These are phyloP conservation scores for Ceratoteleas bidentatus DNA, from an alignment of 1,140 invertebrate genomes.

Conservation along the genomic window DNA sequence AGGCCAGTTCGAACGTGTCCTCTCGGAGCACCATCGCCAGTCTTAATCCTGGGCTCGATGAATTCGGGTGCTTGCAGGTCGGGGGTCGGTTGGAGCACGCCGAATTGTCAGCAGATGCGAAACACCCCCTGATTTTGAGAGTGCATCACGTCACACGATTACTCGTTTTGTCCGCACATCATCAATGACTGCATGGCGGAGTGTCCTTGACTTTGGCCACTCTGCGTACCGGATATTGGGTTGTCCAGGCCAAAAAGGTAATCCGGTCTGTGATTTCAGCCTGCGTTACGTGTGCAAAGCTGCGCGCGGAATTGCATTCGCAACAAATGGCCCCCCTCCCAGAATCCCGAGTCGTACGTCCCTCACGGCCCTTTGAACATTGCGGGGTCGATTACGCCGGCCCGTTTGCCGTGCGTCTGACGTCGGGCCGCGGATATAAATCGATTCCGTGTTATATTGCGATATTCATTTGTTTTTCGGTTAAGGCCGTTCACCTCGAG, in stretches of 20 bases:
- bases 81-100: no score
- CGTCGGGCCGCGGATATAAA: neutral
- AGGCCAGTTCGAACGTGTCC: no score
- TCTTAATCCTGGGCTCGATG: no score
- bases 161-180: no score
- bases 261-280: neutral
- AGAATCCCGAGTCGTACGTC: neutral
- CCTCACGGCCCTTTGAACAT: neutral
- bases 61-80: no score
- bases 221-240: neutral
- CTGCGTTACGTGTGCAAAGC: neutral
- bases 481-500: neutral
- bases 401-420: neutral
- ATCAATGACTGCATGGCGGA: no score
- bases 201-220: neutral
- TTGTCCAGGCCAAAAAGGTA: neutral
- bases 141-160: no score
- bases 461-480: neutral
- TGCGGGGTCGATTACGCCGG: neutral
- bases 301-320: neutral
- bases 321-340: neutral
- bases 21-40: no score
- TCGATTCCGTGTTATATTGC: neutral
- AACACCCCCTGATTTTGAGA: no score
- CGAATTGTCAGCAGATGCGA: no score